These are phyloP conservation scores for Patiria miniata DNA, from an alignment of 35 echinoderm and acorn worm genomes.

Conservation along the genomic window DNA sequence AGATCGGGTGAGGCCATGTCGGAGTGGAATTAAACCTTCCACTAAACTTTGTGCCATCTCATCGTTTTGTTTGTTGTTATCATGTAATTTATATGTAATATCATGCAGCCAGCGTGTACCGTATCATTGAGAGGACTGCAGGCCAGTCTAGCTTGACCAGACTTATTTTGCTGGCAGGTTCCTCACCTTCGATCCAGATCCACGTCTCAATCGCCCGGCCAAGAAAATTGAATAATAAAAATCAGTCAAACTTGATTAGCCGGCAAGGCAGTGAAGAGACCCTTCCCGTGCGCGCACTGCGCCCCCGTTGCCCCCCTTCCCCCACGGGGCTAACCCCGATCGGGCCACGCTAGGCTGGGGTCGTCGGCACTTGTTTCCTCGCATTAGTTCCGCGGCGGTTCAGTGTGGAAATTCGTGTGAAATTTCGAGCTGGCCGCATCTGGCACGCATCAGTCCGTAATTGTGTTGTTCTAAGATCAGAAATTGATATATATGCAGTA, in stretches of 20 bases:
- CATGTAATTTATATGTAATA: too few relatives aligned
- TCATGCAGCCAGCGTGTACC: too few relatives aligned
- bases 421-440: neutral
- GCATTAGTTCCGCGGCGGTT: neutral
- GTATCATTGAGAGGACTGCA: too few relatives aligned
- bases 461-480: conserved; percentile 14
- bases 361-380: neutral
- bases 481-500: neutral
- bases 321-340: neutral
- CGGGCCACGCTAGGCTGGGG: neutral
- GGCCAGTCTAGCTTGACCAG: too few relatives aligned
- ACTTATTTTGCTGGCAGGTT: neutral
- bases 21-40: too few relatives aligned
- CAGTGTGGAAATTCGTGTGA: neutral
- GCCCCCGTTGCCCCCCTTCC: neutral
- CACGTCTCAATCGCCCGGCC: neutral
- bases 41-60: too few relatives aligned
- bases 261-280: neutral
- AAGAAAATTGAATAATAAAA: conserved; percentile 4
- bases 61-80: too few relatives aligned
- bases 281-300: neutral
- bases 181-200: neutral
- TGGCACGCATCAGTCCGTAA: neutral
- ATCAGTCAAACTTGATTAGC: conserved; percentile 16
- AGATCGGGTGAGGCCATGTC: too few relatives aligned